Percentiles rank a stretch among this genome's conserved stretches.
Conservation (phyloP, 2,888 invertebrate genomes). For the Gibbula magus region DNA sequence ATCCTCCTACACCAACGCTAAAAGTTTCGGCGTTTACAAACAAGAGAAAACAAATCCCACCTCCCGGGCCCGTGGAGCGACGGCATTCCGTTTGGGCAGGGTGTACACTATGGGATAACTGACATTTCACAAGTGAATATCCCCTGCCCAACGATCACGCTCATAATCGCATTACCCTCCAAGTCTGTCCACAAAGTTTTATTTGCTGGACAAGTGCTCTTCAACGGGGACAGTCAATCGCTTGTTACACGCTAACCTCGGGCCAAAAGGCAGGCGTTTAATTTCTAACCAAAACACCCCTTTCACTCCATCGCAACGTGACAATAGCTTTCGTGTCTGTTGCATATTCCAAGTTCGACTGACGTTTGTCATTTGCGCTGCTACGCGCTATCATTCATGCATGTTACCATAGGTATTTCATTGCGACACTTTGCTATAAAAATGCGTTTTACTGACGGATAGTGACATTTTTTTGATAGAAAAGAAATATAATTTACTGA, state of each 20-base stretch:
- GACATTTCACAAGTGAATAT: slow-evolving; percentile 26
- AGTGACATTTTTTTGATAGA: too few species aligned
- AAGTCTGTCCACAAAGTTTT: slow-evolving; percentile 20
- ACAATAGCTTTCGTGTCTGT: too few species aligned
- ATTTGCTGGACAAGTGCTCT: slow-evolving; percentile 20
- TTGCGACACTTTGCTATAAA: too few species aligned
- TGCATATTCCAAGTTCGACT: too few species aligned
- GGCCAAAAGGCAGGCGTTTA: not conserved
- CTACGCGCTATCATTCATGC: too few species aligned
- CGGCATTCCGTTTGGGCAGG: not conserved
- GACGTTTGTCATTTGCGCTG: too few species aligned
- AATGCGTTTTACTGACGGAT: too few species aligned
- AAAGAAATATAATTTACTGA: too few species aligned
- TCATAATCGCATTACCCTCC: slow-evolving; percentile 22
- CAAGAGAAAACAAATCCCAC: slow-evolving; percentile 17
- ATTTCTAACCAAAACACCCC: not conserved
- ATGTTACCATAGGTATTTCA: too few species aligned
- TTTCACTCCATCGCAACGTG: too few species aligned
- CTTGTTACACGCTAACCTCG: not conserved
- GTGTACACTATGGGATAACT: slow-evolving; percentile 25
- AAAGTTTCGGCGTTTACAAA: slow-evolving; percentile 12
- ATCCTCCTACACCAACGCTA: slow-evolving; percentile 15
- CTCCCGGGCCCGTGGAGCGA: not conserved
- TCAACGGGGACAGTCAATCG: not conserved
- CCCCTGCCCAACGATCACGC: not conserved